Conservation (phyloP, 2,888 invertebrate species). For the Acheta domesticus region DNA sequence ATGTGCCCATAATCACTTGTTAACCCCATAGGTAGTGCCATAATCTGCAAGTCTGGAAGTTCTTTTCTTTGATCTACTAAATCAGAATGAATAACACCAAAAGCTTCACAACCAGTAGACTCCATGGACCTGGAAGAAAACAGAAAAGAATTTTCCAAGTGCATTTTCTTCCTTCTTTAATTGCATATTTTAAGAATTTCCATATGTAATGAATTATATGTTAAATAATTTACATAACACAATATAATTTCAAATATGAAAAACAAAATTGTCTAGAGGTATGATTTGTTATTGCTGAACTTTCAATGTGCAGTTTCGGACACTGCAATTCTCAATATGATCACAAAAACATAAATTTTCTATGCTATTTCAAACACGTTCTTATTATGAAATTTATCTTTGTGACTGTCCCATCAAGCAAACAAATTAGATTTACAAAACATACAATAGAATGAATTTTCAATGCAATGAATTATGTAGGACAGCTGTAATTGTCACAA, state of each 20-base stretch:
- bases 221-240: not conserved
- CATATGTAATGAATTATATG: not conserved
- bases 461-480: too few relatives aligned
- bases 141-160: not conserved
- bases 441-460: too few relatives aligned
- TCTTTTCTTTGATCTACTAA: constrained; percentile 43
- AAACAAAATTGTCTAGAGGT: too few relatives aligned
- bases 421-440: too few relatives aligned
- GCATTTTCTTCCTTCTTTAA: not conserved
- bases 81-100: constrained; percentile 57
- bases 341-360: too few relatives aligned
- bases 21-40: constrained; percentile 65
- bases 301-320: too few relatives aligned
- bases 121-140: constrained; percentile 52
- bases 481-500: too few relatives aligned
- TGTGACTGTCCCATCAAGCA: too few relatives aligned
- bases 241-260: not conserved
- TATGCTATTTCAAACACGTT: too few relatives aligned
- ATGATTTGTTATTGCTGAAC: too few relatives aligned
- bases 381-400: too few relatives aligned
- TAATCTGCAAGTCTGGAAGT: constrained; percentile 62
- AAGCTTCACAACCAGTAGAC: constrained; percentile 62
- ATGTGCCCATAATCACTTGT: constrained; percentile 63
- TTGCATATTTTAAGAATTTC: not conserved
- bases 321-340: too few relatives aligned